Evolutionary conservation across 2,888 invertebrate species (phyloP).

Genomic region (Argyresthia goedartella): DNA sequence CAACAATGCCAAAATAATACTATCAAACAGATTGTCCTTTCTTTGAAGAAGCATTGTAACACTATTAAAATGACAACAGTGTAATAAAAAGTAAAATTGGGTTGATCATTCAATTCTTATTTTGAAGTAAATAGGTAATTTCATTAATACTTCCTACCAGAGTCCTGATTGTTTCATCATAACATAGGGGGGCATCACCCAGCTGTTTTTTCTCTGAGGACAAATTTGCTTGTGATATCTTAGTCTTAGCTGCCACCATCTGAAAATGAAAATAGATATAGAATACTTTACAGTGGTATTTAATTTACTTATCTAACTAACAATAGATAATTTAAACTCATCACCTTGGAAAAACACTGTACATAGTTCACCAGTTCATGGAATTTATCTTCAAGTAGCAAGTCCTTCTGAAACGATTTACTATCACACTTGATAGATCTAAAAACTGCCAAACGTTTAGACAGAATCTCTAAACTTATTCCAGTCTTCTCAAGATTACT

Average conservation of each 20-base stretch:
- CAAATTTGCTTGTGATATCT: slow-evolving; percentile 31
- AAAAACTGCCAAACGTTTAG: slow-evolving; percentile 38
- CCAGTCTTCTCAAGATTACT: slow-evolving; percentile 41
- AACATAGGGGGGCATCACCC: slow-evolving; percentile 26
- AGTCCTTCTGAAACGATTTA: slow-evolving; percentile 30
- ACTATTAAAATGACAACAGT: too few relatives aligned
- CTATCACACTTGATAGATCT: slow-evolving; percentile 30
- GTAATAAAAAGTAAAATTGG: not conserved
- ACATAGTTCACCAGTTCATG: slow-evolving; percentile 41
- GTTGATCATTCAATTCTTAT: slow-evolving; percentile 27
- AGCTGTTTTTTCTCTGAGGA: slow-evolving; percentile 24
- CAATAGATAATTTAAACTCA: not conserved
- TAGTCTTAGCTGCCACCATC: slow-evolving; percentile 47
- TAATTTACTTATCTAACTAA: too few relatives aligned
- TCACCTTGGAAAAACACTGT: slow-evolving; percentile 47
- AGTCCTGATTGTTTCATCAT: slow-evolving; percentile 42
- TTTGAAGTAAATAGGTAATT: slow-evolving; percentile 44
- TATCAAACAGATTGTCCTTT: too few relatives aligned
- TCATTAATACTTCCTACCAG: slow-evolving; percentile 47
- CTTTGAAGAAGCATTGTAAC: too few relatives aligned
- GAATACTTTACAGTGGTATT: not conserved
- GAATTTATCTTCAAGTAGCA: slow-evolving; percentile 41
- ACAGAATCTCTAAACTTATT: slow-evolving; percentile 37
- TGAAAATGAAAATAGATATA: slow-evolving; percentile 21
- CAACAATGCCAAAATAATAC: too few relatives aligned